Evolutionary conservation across 2,888 invertebrate genomes (phyloP), one percentile per base, ranked within the genome.

Genomic region (Sarcophaga subvicina): DNA sequence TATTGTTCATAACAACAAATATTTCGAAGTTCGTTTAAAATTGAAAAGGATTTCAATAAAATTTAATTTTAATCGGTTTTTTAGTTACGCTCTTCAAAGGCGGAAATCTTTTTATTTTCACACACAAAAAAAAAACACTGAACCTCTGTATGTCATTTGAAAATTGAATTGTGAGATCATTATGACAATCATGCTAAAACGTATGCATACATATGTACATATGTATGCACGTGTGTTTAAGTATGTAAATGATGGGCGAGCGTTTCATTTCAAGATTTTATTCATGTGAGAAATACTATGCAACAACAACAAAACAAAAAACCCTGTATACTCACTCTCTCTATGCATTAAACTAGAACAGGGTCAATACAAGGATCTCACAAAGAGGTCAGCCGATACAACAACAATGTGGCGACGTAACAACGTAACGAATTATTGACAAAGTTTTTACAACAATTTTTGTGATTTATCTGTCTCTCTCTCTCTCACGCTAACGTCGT

Each of bases 321-420:
- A 80, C 84, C 84, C 84, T 85, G 71, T 77, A 54, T 54, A 5
- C 54, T 54, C 54, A 17, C 54, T 17, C 54, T 54, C 54, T 54
- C 54, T 54, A 54, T 54, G 22, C 62, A 66, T 54, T 54, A 67
- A 85, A 76, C 71, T 85, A 85, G 84, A 85, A 80, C 84, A 80
- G 80, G 84, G 84, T 85, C 84, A 85, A 66, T 71, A 67, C 84
- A 85, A 85, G 84, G 84, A 85, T 67, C 17, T 72, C 70, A 22
- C 27, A 85, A 85, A 85, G 80, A 85, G 84, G 84, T 80, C 84
- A 85, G 84, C 77, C 84, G 80, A 67, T 72, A 66, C 72, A 82
- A 83, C 54, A 17, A 14, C 54, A 83, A 67, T 76, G 71, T 69
- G 87, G 84, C 60, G 37, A 37, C 2, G 2, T 37, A 37, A 10